Evolutionary conservation across 2,888 invertebrate genomes (phyloP), one percentile per base, ranked within the genome.

Genomic region (Monochamus alternatus): DNA sequence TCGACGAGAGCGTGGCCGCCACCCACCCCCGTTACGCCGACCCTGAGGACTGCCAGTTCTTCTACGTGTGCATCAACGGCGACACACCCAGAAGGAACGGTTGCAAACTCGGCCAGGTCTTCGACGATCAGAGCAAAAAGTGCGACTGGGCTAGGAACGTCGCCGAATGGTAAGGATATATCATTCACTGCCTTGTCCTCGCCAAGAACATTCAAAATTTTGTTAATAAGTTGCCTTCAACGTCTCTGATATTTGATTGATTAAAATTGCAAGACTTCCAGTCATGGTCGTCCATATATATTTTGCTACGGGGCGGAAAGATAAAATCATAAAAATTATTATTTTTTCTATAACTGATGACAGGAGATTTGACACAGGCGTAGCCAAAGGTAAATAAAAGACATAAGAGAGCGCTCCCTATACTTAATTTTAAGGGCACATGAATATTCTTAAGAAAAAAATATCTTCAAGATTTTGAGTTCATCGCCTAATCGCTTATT

Each of bases 1-100:
- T 95, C 12, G 93, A 93, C 85, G 94, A 94, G 81, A 91, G 92
- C 0, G 91, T 92, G 58, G 96, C 92, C 0, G 91, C 92, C 38
- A 94, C 95, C 0, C 97, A 97, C 89, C 97, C 96, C 0, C 92
- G 97, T 0, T 97, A 95, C 87, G 93, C 96, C 0, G 97, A 97
- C 88, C 94, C 95, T 12, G 95, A 95, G 22, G 96, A 97, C 87
- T 97, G 97, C 83, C 97, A 96, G 89, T 97, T 91, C 90, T 97
- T 97, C 91, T 97, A 96, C 88, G 96, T 97, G 9, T 97, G 97
- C 88, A 95, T 97, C 82, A 96, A 97, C 85, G 97, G 97, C 0
- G 93, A 95, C 81, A 92, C 93, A 0, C 96, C 97, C 0, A 91
- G 97, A 30, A 92, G 96, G 75, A 96, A 94, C 81, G 97, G 97